Base-by-base conservation (phyloP, 2,888 invertebrate genomes). In the Cacoxenus indagator region DNA sequence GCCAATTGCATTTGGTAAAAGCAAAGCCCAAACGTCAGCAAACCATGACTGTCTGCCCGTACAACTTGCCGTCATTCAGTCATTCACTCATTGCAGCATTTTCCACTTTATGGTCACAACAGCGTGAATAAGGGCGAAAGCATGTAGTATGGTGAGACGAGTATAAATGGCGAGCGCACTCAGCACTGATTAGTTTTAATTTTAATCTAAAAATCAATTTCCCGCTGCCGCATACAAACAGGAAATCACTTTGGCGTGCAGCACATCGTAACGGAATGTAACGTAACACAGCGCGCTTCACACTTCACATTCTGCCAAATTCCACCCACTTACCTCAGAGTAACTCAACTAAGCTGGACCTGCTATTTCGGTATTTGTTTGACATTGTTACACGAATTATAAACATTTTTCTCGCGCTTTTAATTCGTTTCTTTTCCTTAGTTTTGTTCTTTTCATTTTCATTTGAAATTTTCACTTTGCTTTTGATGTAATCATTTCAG, bases 121-220 rank as follows among this genome's bases (percentile, higher is more conserved):
- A 31, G 9, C 31, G 9, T 8, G 6, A 31, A 31, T 14, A 37
- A 37, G 5, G 14, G 9, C 31, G 37, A 8, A 37, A 37, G 8
- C 9, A 37, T n/a, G n/a, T n/a, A n/a, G n/a, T n/a, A n/a, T n/a
- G n/a, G n/a, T n/a, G 43, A 43, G 43, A n/a, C 3, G 11, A n/a
- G 45, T 9, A 9, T 43, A 43, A 43, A n/a, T n/a, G n/a, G n/a
- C n/a, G n/a, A 51, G n/a, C 55, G 27, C 83, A 85, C 84, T 84
- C 83, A 82, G 73, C 78, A 73, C 80, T 83, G 83, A 84, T 84
- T 84, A 84, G 84, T 85, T 84, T 84, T 85, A 83, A 82, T 82
- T 85, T 85, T 85, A 84, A 84, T 84, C 84, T 81, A 79, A 82
- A 84, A 84, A 84, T 84, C 83, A 84, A 84, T 84, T 84, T 84